Evolutionary conservation across 2,797 vertebrate genomes (phyloP), one percentile per base, ranked within the genome.

Genomic region (Discoglossus pictus): DNA sequence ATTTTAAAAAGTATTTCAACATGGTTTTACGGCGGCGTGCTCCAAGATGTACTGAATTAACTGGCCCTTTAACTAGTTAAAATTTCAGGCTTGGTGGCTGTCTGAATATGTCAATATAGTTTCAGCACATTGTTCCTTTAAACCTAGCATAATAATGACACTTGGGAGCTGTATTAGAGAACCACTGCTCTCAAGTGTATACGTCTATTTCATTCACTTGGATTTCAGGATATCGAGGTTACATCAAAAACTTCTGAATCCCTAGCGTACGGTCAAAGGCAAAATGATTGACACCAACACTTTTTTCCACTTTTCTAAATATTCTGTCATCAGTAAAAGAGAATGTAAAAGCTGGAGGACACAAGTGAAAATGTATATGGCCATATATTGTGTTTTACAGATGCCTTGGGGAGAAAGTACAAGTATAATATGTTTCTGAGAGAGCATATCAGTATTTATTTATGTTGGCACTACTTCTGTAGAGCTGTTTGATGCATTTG

Each of bases 401-500:
- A 56, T 65, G 35, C 21, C 31, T 47, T 18, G 13, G n/a, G 47
- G 61, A 39, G 38, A 56, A 10, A 16, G 27, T 16, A 38, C 52
- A 47, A 56, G 42, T 31, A 56, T 15, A 23, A 36, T 36, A 11
- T 16, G 24, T 55, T 55, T 54, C 42, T 11, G 25, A 62, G 46
- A 23, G 51, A 55, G 52, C 38, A 47, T 51, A 65, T 65, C 51
- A 55, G 55, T 65, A 55, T 65, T 65, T 65, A 56, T 47, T 35
- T 47, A 35, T 6, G n/a, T n/a, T n/a, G 18, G 15, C 40, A 47
- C 27, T 65, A 56, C 11, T 25, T 56, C 27, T 65, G 16, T n/a
- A 58, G 11, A 66, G 43, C 36, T 11, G 11, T 38, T 48, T 65
- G 50, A 56, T 55, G 61, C 25, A 44, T 44, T 31, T 9, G n/a